Conservation (phyloP, 1,140 invertebrate species). For the Diuraphis noxia region DNA sequence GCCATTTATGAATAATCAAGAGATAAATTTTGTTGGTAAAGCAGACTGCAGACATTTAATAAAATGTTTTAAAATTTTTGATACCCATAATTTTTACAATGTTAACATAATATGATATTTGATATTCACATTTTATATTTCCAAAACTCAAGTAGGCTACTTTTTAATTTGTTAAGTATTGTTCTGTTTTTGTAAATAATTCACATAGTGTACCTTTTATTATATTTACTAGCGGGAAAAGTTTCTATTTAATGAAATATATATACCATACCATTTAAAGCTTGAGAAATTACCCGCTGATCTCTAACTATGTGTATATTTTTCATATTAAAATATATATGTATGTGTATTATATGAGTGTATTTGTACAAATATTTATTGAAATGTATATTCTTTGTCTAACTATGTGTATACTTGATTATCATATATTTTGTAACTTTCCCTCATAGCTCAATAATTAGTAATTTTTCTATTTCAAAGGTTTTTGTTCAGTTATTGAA, state of each 20-base stretch:
- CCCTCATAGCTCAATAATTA: not conserved
- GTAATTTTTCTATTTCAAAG: not conserved
- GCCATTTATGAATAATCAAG: slow-evolving; percentile 31
- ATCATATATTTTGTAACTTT: not conserved
- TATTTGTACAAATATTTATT: not conserved
- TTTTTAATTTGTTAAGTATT: slow-evolving; percentile 6
- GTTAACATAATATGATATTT: not conserved
- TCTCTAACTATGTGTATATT: slow-evolving; percentile 3
- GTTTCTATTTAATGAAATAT: not conserved
- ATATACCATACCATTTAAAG: not conserved
- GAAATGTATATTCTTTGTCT: not conserved
- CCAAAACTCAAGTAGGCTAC: not conserved
- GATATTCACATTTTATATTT: not conserved
- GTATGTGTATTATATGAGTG: not conserved
- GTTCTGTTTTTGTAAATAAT: not conserved
- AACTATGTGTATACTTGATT: not conserved
- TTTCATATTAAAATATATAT: not conserved
- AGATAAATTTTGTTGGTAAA: not conserved
- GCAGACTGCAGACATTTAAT: not conserved
- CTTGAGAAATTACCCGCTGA: not conserved
- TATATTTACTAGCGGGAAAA: not conserved
- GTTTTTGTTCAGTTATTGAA: not conserved
- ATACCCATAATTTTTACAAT: not conserved
- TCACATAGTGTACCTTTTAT: not conserved
- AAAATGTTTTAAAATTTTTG: not conserved